Conservation (phyloP, 2,888 invertebrate genomes). For the Emmelina monodactyla region DNA sequence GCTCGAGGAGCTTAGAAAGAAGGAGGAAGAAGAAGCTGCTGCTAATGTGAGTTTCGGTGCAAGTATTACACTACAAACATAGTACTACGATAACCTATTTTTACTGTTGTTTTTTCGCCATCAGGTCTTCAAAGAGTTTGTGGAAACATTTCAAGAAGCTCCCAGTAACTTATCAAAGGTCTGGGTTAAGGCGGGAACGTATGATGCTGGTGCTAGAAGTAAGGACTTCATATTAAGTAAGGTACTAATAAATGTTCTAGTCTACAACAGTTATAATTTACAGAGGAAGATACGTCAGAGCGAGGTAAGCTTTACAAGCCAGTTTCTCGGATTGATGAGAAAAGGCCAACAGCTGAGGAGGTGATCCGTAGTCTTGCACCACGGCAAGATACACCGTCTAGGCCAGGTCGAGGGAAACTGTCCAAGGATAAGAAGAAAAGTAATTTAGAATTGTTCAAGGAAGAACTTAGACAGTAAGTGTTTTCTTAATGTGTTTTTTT, state of each 20-base stretch:
- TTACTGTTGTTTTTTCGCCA: too few species aligned
- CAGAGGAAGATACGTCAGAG: conserved; percentile 88
- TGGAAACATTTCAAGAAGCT: conserved; percentile 93
- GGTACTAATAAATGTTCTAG: too few species aligned
- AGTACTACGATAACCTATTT: not conserved
- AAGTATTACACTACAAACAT: too few species aligned
- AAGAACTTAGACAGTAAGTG: conserved; percentile 92
- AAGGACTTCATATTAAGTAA: conserved; percentile 30
- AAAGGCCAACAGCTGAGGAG: conserved; percentile 35
- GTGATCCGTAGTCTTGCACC: conserved; percentile 64
- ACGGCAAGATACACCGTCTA: conserved; percentile 33
- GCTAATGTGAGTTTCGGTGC: conserved; percentile 81
- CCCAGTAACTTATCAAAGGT: conserved; percentile 84
- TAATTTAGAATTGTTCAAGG: conserved; percentile 97
- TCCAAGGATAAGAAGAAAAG: conserved; percentile 87
- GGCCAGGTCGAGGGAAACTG: conserved; percentile 35
- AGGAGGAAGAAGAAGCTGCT: conserved; percentile 89
- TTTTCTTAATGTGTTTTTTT: too few species aligned
- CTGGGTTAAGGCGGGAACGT: conserved; percentile 98
- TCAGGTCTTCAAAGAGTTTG: conserved; percentile 96
- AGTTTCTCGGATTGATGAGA: conserved; percentile 75
- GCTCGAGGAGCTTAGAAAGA: conserved; percentile 84
- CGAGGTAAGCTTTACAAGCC: conserved; percentile 94
- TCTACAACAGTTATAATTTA: too few species aligned
- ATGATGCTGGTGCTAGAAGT: conserved; percentile 94